Evolutionary conservation across 1,140 invertebrate species (phyloP).

Genomic region (Pararge aegeria): DNA sequence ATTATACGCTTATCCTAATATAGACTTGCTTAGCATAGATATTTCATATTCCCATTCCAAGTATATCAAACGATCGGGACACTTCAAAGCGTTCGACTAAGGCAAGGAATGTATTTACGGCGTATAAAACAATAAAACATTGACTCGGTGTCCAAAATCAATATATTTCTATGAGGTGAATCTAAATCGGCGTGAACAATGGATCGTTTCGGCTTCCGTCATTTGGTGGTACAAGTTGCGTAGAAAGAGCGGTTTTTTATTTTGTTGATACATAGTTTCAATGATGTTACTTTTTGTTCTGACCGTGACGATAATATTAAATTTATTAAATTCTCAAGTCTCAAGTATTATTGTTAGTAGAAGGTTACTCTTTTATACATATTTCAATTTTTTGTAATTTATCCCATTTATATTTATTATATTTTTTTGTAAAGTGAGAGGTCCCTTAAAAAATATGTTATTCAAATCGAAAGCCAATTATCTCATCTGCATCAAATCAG

Average conservation of each 20-base stretch:
- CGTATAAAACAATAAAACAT: constrained; percentile 14
- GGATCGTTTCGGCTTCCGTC: constrained; percentile 56
- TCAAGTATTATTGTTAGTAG: too few species aligned
- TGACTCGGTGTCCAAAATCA: constrained; percentile 36
- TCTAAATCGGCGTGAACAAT: constrained; percentile 58
- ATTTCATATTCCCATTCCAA: neutral
- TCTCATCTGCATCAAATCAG: too few species aligned
- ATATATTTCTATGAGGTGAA: constrained; percentile 54
- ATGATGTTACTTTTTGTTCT: neutral
- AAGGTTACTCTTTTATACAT: too few species aligned
- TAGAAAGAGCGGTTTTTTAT: neutral
- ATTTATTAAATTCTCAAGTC: too few species aligned
- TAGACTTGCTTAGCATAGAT: neutral
- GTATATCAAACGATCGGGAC: constrained; percentile 10
- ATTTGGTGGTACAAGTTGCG: constrained; percentile 17
- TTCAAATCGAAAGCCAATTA: too few species aligned
- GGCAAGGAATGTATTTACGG: constrained; percentile 12
- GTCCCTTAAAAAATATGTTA: too few species aligned
- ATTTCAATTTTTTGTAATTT: too few species aligned
- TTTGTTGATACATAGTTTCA: neutral
- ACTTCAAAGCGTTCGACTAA: constrained; percentile 21
- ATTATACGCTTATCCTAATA: constrained; percentile 5
- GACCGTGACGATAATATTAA: too few species aligned
- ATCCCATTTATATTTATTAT: too few species aligned
- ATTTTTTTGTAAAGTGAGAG: too few species aligned